These are phyloP conservation scores for Cephus rjabovi DNA, from an alignment of 2,888 invertebrate species.

Conservation along the genomic window DNA sequence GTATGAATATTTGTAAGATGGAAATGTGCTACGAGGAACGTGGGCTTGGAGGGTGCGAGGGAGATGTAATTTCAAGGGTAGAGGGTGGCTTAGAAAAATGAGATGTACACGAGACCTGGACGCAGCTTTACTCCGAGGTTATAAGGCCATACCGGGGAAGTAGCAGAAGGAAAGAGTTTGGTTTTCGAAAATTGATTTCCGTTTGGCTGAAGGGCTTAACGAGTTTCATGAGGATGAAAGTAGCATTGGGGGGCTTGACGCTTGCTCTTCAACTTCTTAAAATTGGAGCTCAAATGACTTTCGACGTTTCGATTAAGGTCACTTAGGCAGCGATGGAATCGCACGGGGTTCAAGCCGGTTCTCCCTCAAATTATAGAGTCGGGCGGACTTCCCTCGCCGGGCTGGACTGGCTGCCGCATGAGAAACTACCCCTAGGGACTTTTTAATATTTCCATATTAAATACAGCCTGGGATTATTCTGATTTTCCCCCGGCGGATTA, in stretches of 20 bases:
- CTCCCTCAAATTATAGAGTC: constrained; percentile 28
- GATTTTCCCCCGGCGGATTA: neutral
- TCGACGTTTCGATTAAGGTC: constrained; percentile 46
- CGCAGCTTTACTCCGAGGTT: constrained; percentile 4
- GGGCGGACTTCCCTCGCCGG: constrained; percentile 9
- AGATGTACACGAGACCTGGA: neutral
- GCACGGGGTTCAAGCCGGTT: neutral
- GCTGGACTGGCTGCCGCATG: neutral
- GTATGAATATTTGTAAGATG: neutral
- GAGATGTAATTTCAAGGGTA: neutral
- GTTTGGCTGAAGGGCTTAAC: neutral
- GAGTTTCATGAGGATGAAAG: neutral
- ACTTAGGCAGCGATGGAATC: constrained; percentile 19
- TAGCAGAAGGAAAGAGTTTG: neutral
- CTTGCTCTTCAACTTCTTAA: neutral
- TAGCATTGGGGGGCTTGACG: neutral
- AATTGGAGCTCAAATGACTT: constrained; percentile 28
- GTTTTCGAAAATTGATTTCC: neutral
- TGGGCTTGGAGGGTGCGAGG: neutral
- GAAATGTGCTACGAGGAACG: neutral
- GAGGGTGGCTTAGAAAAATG: constrained; percentile 16
- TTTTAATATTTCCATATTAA: neutral
- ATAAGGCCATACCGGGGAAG: neutral
- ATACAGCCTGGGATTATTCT: neutral
- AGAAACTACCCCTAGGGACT: neutral